A percentile compares a stretch with the other conserved stretches of the same genome.
Conservation (phyloP, 2,888 invertebrate species). For the Drosophila paramelanica region DNA sequence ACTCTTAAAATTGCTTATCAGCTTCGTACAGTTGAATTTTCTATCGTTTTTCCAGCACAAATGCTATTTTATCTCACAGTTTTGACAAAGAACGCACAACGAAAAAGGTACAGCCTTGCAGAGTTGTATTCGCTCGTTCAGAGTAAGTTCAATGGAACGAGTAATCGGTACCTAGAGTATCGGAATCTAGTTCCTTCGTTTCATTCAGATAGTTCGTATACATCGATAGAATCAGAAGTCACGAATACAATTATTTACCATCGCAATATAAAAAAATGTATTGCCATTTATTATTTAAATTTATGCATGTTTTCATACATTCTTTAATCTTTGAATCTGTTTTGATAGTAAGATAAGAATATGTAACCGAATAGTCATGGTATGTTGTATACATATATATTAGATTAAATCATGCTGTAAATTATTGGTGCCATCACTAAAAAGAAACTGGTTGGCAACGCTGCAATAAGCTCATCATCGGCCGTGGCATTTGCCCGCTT, state of each 20-base stretch:
- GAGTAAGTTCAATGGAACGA: slow-evolving; percentile 2
- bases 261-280: background rate
- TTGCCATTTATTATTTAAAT: too few relatives aligned
- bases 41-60: slow-evolving; percentile 13
- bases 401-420: too few relatives aligned
- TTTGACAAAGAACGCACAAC: slow-evolving; percentile 36
- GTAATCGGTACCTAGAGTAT: too few relatives aligned
- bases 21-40: background rate
- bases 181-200: background rate
- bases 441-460: slow-evolving; percentile 14
- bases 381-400: too few relatives aligned
- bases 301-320: too few relatives aligned
- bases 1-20: background rate
- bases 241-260: background rate
- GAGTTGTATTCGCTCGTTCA: slow-evolving; percentile 9
- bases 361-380: too few relatives aligned
- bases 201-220: background rate
- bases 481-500: background rate
- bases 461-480: background rate
- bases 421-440: background rate
- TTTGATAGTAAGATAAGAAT: too few relatives aligned
- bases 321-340: too few relatives aligned
- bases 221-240: background rate
- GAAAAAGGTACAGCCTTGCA: slow-evolving; percentile 37
- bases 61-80: slow-evolving; percentile 25